Base-by-base conservation (phyloP, 2,113 vertebrate genomes). In the Lophotis ruficrista region DNA sequence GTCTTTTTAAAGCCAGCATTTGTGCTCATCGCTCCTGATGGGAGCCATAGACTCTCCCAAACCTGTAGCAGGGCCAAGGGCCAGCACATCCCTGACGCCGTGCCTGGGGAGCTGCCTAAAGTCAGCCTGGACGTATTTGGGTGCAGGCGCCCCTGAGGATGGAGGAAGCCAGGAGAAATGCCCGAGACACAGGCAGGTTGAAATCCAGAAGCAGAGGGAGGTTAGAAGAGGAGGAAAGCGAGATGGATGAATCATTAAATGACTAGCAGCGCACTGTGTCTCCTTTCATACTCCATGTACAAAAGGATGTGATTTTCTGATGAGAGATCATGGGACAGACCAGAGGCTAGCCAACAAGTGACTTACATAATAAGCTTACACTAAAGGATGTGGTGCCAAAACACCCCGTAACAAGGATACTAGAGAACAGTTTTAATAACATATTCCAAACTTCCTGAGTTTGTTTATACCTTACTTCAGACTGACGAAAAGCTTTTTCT, bases 361-460 rank as follows among this genome's bases (percentile, higher is more conserved):
- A 86, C 86, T 95, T 83, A 83, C 57, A 81, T 86, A 94, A 84
- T 61, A 83, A 92, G 82, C 85, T 88, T 66, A 86, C 38, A 41
- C 68, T 81, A 64, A 76, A 80, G 48, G 47, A 87, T 43, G 57
- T 35, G 54, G 77, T 56, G 85, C 94, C 95, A 93, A 93, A 96
- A 93, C 73, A 87, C 76, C 69, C 80, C 73, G 70, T 93, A 89
- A 91, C 20, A 35, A 93, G 75, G 84, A 97, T 94, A 89, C 64
- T 93, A 88, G 48, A 92, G 95, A 96, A 82, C 54, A 96, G 81
- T 86, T 95, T 94, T 94, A 95, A 90, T 94, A 95, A 87, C 80
- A 33, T 87, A 85, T 96, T 96, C 96, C 96, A 97, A 98, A 98
- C 98, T 98, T 98, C 98, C 98, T 98, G 96, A 31, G 12, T 88